Evolutionary conservation across 1,140 invertebrate genomes (phyloP), one percentile per base, ranked within the genome.

Genomic region (Drosophila athabasca): DNA sequence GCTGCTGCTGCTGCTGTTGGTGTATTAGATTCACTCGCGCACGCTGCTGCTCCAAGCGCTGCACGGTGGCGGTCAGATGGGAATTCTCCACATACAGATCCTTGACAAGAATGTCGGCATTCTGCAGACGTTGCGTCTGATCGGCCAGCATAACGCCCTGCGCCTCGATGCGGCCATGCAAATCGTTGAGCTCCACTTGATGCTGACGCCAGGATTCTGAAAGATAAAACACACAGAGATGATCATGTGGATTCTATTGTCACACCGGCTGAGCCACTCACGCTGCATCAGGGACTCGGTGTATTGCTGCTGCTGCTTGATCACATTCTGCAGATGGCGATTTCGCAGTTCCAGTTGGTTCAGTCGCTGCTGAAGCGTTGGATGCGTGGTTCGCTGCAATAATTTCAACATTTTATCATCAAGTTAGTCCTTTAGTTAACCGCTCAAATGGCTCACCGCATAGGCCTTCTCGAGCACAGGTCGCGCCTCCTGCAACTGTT

Each of bases 41-140:
- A 39, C 84, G 62, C 59, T 94, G 94, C 72, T 95, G 94, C 82
- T 95, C 94, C 22, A 95, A 79, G 53, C 93, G 92, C 82, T 95
- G 94, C n/a, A 95, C 93, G 22, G 93, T 94, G 6, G 94, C 93
- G 13, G 94, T 93, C 62, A 96, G 92, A 90, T 95, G 94, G 26
- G 95, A 94, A 93, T 96, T 96, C 91, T 97, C 96, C n/a, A 96
- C 93, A 84, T 95, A 96, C 17, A 97, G 92, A 90, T 96, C 95
- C 91, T 96, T 96, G 1, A 96, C 94, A 5, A 96, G 91, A 69
- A 96, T 91, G 91, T 97, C 96, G 39, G 95, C 94, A 77, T 94
- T 94, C n/a, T 94, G 93, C 57, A 97, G 92, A 62, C 94, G 94
- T 84, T 94, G 92, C 53, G 94, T 93, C 79, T 96, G 95, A 45